Conservation (phyloP, 2,113 vertebrate genomes). For the Naja naja region DNA sequence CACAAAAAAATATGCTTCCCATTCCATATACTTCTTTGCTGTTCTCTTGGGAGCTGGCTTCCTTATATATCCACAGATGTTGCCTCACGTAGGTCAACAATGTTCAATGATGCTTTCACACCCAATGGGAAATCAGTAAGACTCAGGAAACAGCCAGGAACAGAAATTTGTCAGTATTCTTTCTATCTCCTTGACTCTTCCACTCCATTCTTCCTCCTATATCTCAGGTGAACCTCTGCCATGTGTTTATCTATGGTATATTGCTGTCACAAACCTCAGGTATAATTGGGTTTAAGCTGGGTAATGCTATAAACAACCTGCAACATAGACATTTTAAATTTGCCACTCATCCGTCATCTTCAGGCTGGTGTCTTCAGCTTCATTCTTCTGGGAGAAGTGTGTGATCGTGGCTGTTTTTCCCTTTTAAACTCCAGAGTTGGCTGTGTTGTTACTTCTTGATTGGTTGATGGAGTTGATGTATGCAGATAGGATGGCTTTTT, state of each 20-base stretch:
- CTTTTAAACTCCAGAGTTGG: too few species aligned
- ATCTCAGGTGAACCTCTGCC: background rate
- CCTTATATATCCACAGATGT: background rate
- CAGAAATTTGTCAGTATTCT: background rate
- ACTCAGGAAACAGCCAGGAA: background rate
- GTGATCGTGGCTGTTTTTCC: too few species aligned
- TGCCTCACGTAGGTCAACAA: background rate
- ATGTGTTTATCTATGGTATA: background rate
- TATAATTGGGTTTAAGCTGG: background rate
- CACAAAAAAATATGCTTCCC: background rate
- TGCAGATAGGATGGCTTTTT: too few species aligned
- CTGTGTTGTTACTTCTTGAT: too few species aligned
- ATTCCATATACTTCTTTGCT: background rate
- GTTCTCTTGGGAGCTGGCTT: background rate
- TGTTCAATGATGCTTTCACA: background rate
- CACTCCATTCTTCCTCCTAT: background rate
- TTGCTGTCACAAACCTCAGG: background rate
- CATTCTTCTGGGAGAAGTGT: too few species aligned
- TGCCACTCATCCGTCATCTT: too few species aligned
- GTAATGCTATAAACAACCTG: background rate
- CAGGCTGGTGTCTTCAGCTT: too few species aligned
- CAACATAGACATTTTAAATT: background rate
- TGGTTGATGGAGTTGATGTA: too few species aligned
- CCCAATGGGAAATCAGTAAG: background rate
- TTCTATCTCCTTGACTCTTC: background rate